Evolutionary conservation across 2,797 vertebrate species (phyloP).

Genomic region (Squalus acanthias): DNA sequence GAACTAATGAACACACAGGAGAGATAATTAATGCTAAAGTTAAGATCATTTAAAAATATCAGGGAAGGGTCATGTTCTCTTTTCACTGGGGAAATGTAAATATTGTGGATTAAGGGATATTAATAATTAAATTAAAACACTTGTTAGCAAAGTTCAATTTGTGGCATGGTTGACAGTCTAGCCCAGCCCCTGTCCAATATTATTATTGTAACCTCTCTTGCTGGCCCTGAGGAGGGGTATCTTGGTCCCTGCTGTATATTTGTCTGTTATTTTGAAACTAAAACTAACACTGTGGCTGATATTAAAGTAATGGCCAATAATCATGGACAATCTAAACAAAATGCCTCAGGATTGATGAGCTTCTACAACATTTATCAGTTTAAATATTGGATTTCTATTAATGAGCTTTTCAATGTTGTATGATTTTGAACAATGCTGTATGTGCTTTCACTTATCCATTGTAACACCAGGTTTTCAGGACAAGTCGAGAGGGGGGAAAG

Average conservation of each 20-base stretch:
- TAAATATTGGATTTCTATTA: slow-evolving; percentile 27
- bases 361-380: neutral
- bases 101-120: slow-evolving; percentile 8
- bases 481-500: neutral
- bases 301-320: neutral
- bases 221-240: neutral
- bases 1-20: slow-evolving; percentile 45
- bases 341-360: neutral
- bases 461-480: neutral
- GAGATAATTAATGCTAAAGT: slow-evolving; percentile 42
- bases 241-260: neutral
- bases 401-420: neutral
- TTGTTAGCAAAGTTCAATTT: slow-evolving; percentile 30
- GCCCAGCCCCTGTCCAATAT: neutral
- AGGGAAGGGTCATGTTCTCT: neutral
- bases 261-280: neutral
- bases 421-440: neutral
- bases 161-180: neutral
- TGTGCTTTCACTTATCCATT: neutral
- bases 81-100: slow-evolving; percentile 26
- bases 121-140: slow-evolving; percentile 33
- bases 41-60: slow-evolving; percentile 35
- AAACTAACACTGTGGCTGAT: neutral
- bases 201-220: neutral
- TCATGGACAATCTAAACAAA: neutral